Conservation (phyloP, 2,797 vertebrate species). For the Onychomys arenicola region DNA sequence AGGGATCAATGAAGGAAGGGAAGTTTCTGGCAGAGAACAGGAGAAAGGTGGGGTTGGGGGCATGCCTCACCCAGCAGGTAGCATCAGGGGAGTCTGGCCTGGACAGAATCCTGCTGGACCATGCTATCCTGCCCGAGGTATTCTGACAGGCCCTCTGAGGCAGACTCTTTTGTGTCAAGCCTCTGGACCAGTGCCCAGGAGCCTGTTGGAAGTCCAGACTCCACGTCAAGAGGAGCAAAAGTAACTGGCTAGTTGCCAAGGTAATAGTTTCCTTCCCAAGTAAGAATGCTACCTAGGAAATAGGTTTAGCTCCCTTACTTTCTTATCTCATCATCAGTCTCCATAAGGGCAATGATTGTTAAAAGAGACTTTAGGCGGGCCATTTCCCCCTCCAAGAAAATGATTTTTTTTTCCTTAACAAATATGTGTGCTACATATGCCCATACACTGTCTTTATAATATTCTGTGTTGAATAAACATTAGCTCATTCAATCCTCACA, state of each 20-base stretch:
- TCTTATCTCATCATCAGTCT: conserved; percentile 57
- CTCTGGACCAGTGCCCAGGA: conserved; percentile 71
- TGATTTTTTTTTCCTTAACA: conserved; percentile 30
- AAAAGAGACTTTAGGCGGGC: conserved; percentile 1
- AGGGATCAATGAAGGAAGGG: conserved; percentile 8
- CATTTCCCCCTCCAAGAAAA: background rate
- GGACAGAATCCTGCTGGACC: conserved; percentile 29
- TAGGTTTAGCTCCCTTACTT: conserved; percentile 67
- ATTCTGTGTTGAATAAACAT: background rate
- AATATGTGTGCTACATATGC: background rate
- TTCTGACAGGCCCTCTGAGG: conserved; percentile 70
- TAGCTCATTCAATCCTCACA: background rate
- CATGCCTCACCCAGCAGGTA: conserved; percentile 18
- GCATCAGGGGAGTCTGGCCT: background rate
- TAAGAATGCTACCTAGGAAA: conserved; percentile 74
- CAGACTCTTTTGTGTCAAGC: conserved; percentile 74
- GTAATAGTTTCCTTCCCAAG: conserved; percentile 76
- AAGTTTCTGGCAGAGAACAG: conserved; percentile 56
- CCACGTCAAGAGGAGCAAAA: conserved; percentile 79
- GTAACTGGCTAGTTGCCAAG: conserved; percentile 72
- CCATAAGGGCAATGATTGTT: conserved; percentile 42
- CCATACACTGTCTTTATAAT: background rate
- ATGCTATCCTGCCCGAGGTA: conserved; percentile 39
- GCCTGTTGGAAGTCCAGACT: conserved; percentile 79
- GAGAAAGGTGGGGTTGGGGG: background rate